Evolutionary conservation across 2,113 vertebrate species (phyloP), one percentile per base, ranked within the genome.

Genomic region (Notothenia rossii): DNA sequence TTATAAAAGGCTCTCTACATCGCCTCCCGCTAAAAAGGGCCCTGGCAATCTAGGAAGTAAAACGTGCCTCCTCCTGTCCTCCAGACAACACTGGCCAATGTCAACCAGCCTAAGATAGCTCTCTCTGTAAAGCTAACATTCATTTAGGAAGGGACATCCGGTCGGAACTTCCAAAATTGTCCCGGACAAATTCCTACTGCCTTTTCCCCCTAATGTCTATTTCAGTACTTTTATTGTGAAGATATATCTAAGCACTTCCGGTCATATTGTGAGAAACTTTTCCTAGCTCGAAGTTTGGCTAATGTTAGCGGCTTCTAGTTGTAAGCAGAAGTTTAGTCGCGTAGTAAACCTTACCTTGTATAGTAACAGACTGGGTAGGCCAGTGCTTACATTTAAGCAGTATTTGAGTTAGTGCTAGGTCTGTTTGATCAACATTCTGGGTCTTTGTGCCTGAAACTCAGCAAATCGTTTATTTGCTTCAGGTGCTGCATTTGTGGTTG

Each of bases 31-130:
- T 3, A 2, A n/a, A n/a, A 0, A 12, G 0, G 36, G 1, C 0
- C 50, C 10, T 7, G 1, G 6, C 12, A 10, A 12, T 11, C 0
- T 1, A 8, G n/a, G 0, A 9, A 51, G 10, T 14, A 43, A 61
- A 60, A 46, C 45, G 43, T 25, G 22, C 3, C 4, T 29, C 15
- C 8, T 13, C 1, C 18, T 79, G 89, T 82, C 86, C 89, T 91
- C 87, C 79, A 90, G 22, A 65, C 50, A 13, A 14, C 68, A 66
- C 59, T 66, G 61, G 0, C 65, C 81, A 92, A 89, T 86, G 90
- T 91, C 92, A 90, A 56, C 70, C 49, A 77, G 72, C 86, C 66
- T 33, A 15, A 81, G 79, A 84, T 60, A 82, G 79, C 51, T 43
- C 11, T 17, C 1, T 7, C 1, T 33, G 72, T 40, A 18, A 75